phyloP scores from a whole-genome alignment of 2,113 vertebrate genomes.

The Otocyon megalotis region DNA sequence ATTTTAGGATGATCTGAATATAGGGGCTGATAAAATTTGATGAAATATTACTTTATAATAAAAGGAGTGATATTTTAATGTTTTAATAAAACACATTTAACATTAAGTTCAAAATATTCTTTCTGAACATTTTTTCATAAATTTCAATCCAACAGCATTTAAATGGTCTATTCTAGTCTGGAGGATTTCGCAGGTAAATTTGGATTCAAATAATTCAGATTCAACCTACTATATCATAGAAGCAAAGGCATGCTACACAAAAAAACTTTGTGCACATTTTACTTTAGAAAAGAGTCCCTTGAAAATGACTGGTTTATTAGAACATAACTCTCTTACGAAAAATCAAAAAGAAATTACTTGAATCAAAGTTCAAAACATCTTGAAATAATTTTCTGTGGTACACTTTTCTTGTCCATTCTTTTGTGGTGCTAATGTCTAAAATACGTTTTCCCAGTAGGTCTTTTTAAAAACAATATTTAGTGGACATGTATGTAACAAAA shows the following conservation, averaged over 20 bases:
- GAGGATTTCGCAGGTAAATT: conserved; percentile 45
- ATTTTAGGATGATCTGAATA: conserved; percentile 86
- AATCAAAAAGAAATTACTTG: background rate
- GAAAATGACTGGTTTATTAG: conserved; percentile 44
- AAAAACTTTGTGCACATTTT: background rate
- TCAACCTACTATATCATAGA: background rate
- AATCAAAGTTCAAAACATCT: conserved; percentile 43
- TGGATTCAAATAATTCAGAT: background rate
- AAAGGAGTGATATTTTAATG: conserved; percentile 62
- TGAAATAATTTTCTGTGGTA: background rate
- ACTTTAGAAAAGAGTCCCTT: background rate
- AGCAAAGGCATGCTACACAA: background rate
- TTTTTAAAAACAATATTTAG: background rate
- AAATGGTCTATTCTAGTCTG: background rate
- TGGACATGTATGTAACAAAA: background rate
- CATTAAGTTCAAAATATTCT: conserved; percentile 81
- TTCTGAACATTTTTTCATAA: conserved; percentile 67
- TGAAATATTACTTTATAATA: conserved; percentile 83
- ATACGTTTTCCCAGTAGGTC: background rate
- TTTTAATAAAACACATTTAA: conserved; percentile 87
- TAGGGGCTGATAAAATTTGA: conserved; percentile 85
- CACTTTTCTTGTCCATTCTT: background rate
- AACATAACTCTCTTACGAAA: background rate
- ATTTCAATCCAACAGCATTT: background rate
- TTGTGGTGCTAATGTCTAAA: background rate